phyloP scores from a whole-genome alignment of 2,888 invertebrate species.

The Ceramica pisi region DNA sequence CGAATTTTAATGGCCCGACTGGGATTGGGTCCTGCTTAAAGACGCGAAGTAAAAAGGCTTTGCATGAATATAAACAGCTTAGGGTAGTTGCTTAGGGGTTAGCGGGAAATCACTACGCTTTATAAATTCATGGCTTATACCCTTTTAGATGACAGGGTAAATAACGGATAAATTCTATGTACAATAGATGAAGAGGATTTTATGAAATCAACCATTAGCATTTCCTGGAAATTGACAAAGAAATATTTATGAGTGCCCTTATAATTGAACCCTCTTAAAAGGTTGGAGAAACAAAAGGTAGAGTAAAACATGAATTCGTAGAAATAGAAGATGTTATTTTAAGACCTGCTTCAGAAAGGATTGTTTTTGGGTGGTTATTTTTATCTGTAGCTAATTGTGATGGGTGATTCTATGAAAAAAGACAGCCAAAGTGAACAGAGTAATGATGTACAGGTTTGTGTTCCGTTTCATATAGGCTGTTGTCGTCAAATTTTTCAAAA shows the following conservation, averaged over 20 bases:
- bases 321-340: not conserved
- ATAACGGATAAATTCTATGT: slow-evolving; percentile 28
- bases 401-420: not conserved
- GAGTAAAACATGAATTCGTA: not conserved
- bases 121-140: slow-evolving; percentile 56
- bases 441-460: not conserved
- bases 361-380: not conserved
- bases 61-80: slow-evolving; percentile 65
- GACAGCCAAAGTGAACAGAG: not conserved
- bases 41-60: slow-evolving; percentile 53
- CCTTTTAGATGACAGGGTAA: slow-evolving; percentile 45
- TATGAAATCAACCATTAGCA: slow-evolving; percentile 28
- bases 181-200: slow-evolving; percentile 14
- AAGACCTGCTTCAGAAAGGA: not conserved
- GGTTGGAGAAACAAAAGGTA: not conserved
- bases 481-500: no score
- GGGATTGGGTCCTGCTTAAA: slow-evolving; percentile 11
- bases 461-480: not conserved
- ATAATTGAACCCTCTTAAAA: slow-evolving; percentile 7
- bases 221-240: slow-evolving; percentile 17
- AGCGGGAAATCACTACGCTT: slow-evolving; percentile 42
- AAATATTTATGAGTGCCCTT: slow-evolving; percentile 23
- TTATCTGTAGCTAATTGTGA: not conserved
- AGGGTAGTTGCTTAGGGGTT: slow-evolving; percentile 37
- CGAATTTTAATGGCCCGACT: slow-evolving; percentile 38